Base-by-base conservation (phyloP, 2,113 vertebrate genomes). In the Neotoma lepida region DNA sequence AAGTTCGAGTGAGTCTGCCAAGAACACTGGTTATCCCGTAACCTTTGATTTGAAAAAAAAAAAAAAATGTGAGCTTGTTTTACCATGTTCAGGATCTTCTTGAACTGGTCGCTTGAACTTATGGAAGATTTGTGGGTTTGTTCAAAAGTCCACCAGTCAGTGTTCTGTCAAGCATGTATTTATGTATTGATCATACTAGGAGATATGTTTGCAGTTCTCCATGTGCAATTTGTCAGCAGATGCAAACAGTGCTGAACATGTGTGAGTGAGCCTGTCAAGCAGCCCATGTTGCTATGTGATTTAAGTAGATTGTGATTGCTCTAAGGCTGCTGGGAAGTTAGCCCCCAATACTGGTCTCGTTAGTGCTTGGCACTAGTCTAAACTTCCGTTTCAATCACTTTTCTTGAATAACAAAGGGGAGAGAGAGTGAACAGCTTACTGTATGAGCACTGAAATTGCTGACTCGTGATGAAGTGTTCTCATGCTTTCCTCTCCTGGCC, bases 381-480 rank as follows among this genome's bases (percentile, higher is more conserved):
- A 96, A 93, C 85, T 96, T 98, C 90, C 46, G 56, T 91, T 76
- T 76, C 97, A 96, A 81, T 71, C 78, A 95, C 93, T 97, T 89
- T 93, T 95, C 94, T 73, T 35, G 61, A 96, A 97, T 97, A 95
- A 91, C 70, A 5, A 89, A 94, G 95, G 92, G 78, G 84, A 84
- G 96, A 95, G 91, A 93, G 96, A 95, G 96, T 82, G 39, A 97
- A 88, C 88, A 84, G 54, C 92, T 96, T 96, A 56, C 94, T 97
- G 96, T 71, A 95, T 98, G 97, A 98, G 97, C 97, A 98, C 98
- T 98, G 98, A 98, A 98, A 97, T 98, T 97, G 98, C 91, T 97
- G 94, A 96, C 94, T 94, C 96, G 93, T 98, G 98, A 98, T 97
- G 96, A 98, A 96, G 97, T 49, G 18, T 96, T 96, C 97, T 97